phyloP scores from a whole-genome alignment of 2,113 vertebrate species.

The Xenopus laevis region DNA sequence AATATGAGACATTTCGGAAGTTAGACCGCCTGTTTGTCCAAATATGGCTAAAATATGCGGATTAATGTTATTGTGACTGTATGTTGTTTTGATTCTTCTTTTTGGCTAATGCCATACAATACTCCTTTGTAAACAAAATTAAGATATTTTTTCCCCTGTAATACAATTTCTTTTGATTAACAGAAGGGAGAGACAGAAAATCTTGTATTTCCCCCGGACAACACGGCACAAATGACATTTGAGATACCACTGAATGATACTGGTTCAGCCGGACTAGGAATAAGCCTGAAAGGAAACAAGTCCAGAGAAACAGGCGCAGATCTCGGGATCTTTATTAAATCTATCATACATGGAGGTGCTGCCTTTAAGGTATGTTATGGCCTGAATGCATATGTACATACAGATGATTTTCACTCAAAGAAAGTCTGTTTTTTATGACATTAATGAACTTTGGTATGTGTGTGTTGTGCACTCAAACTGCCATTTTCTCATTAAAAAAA shows the following conservation, averaged over 20 bases:
- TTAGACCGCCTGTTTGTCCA: too few relatives aligned
- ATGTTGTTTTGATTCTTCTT: too few relatives aligned
- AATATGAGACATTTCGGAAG: too few relatives aligned
- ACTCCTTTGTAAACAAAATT: too few relatives aligned
- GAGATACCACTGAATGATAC: constrained; percentile 93
- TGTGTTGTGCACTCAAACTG: too few relatives aligned
- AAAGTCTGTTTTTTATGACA: too few relatives aligned
- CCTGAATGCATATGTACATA: not conserved
- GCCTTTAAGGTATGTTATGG: constrained; percentile 82
- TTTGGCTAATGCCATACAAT: too few relatives aligned
- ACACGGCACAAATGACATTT: constrained; percentile 86
- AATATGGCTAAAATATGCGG: too few relatives aligned
- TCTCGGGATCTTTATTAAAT: constrained; percentile 97
- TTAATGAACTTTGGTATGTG: too few relatives aligned
- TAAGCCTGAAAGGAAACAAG: constrained; percentile 97
- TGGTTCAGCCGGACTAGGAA: constrained; percentile 89
- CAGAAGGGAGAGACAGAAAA: constrained; percentile 73
- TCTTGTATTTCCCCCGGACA: constrained; percentile 65
- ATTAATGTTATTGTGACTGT: too few relatives aligned
- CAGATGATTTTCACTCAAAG: too few relatives aligned
- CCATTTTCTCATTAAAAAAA: too few relatives aligned
- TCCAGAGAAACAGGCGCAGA: constrained; percentile 88
- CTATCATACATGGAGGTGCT: constrained; percentile 90
- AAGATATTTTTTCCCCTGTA: not conserved
- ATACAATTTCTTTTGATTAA: constrained; percentile 35